Evolutionary conservation across 64 coral and sea anemone species (phyloP), one percentile per base, ranked within the genome.

Genomic region (Pachyseris speciosa): DNA sequence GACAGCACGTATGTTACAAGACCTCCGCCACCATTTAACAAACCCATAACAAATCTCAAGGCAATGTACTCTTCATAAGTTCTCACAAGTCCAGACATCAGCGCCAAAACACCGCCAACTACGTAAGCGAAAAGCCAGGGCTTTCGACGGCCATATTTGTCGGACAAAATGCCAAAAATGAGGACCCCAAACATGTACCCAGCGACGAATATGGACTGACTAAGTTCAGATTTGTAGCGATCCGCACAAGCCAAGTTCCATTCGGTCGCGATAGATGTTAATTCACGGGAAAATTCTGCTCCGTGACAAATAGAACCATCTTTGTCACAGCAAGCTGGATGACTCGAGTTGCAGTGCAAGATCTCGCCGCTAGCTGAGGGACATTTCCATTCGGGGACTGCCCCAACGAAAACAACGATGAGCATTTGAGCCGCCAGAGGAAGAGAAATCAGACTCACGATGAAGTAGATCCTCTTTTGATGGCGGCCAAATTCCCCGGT

Each of bases 401-500:
- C 95, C 13, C 91, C 87, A 0, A 93, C 87, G 22, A 98, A 98
- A 28, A 98, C 95, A 20, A 98, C 64, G 37, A 98, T 85, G 1
- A 94, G 43, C 87, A 90, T 94, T 47, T 98, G 95, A 67, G 61
- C 75, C 68, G 29, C 69, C 1, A 81, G 49, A 4, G 87, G 67
- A 87, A 98, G 58, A 6, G 73, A 74, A 7, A 93, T 66, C 42
- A 94, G 37, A 45, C 93, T 93, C 17, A 93, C 73, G 11, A 90
- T 33, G 30, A 85, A 60, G 43, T 86, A 98, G 5, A 94, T 65
- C 39, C 78, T 70, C 50, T 64, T 85, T 57, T 98, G 95, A 83
- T 87, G 93, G 34, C n/a, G 59, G 9, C 95, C 95, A 79, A 98
- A 98, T 87, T 89, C 95, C 2, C 95, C 95, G 36, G 94, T 38